Evolutionary conservation across 1,140 invertebrate genomes (phyloP).

Genomic region (Lepidurus packardi): DNA sequence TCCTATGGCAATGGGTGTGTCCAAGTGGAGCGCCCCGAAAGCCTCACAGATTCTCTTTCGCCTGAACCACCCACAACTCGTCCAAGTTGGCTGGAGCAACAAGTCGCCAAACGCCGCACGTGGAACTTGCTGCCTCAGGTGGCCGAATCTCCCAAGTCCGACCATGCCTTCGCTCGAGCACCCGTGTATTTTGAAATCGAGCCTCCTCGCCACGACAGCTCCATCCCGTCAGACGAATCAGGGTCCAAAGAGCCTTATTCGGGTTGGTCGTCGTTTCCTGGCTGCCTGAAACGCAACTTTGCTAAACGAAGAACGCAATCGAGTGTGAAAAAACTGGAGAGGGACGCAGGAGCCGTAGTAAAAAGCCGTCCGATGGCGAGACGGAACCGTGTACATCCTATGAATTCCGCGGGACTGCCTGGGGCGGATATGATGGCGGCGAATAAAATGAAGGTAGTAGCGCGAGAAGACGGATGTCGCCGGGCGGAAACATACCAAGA

Average conservation of each 20-base stretch:
- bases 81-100: slow-evolving; percentile 5
- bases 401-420: neutral
- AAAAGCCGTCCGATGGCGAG: neutral
- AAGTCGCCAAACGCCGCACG: slow-evolving; percentile 2
- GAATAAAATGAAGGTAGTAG: neutral
- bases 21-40: neutral
- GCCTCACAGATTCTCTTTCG: neutral
- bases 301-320: neutral
- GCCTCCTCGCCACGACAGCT: neutral
- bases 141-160: neutral
- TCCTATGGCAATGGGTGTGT: neutral
- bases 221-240: neutral
- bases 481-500: neutral
- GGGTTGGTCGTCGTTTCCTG: neutral
- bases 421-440: neutral
- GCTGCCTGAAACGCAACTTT: neutral
- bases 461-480: neutral
- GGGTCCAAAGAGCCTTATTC: neutral
- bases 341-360: neutral
- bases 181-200: neutral
- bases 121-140: slow-evolving; percentile 5
- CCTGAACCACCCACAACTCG: neutral
- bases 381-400: neutral
- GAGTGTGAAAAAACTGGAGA: neutral
- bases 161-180: neutral